Conservation (phyloP, 2,888 invertebrate genomes). For the Ormyrus pomaceus region DNA sequence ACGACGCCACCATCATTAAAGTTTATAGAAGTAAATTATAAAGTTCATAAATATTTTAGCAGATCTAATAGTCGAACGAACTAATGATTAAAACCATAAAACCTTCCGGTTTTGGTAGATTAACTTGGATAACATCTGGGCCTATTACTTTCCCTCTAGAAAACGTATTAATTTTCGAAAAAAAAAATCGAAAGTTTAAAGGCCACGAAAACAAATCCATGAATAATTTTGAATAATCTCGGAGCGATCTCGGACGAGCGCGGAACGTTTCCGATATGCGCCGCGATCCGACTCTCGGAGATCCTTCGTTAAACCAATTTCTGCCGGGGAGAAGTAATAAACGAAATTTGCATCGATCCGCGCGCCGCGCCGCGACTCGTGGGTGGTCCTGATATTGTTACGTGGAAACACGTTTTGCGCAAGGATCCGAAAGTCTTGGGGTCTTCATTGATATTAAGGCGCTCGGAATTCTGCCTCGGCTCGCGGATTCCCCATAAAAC, state of each 20-base stretch:
- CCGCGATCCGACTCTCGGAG: neutral
- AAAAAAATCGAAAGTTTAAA: constrained; percentile 18
- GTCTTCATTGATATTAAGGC: too few species aligned
- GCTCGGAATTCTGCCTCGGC: neutral
- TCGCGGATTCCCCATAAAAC: too few species aligned
- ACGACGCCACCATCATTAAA: constrained; percentile 6
- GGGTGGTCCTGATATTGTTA: constrained; percentile 51
- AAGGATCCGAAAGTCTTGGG: constrained; percentile 8
- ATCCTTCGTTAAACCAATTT: constrained; percentile 51
- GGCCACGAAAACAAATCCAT: constrained; percentile 31
- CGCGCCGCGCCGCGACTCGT: constrained; percentile 9
- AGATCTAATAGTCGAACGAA: neutral
- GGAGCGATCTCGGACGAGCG: neutral
- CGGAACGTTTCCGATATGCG: neutral
- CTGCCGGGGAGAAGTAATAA: constrained; percentile 25
- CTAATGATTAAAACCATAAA: constrained; percentile 13
- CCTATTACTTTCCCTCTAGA: neutral
- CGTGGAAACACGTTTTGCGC: constrained; percentile 33
- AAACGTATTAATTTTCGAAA: constrained; percentile 8
- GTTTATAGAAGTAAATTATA: constrained; percentile 10
- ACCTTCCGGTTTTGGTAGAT: neutral
- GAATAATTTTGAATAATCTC: constrained; percentile 49
- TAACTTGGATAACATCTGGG: too few species aligned
- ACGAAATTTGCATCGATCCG: constrained; percentile 50
- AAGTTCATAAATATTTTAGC: constrained; percentile 26